phyloP scores from a whole-genome alignment of 1,140 invertebrate genomes.

The Macrobrachium nipponense region DNA sequence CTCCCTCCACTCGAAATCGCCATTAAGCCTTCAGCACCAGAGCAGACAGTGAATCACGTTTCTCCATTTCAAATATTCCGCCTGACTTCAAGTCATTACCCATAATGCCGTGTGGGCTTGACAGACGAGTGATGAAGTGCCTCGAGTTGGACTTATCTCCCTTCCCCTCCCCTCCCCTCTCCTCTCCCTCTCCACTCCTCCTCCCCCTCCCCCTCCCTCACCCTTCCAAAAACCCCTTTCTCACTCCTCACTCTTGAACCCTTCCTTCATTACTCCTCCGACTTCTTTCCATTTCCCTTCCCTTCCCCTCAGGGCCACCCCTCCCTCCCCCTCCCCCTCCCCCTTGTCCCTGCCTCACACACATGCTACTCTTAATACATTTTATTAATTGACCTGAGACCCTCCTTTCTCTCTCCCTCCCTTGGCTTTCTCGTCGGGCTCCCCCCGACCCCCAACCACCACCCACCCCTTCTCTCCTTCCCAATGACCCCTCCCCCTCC shows the following conservation, averaged over 20 bases:
- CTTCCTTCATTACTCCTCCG: not conserved
- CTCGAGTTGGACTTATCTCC: not conserved
- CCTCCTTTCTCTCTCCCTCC: conserved; percentile 3
- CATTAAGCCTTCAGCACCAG: conserved; percentile 24
- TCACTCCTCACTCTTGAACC: not conserved
- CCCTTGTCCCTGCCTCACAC: not conserved
- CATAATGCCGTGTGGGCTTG: conserved; percentile 55
- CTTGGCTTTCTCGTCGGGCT: not conserved
- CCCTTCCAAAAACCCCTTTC: not conserved
- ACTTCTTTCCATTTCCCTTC: not conserved
- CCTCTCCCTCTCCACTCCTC: not conserved
- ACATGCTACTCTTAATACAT: no score
- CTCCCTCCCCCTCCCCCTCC: not conserved
- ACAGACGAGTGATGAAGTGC: conserved; percentile 55
- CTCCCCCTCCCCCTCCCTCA: not conserved
- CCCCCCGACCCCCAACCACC: no score
- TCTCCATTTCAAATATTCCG: conserved; percentile 58
- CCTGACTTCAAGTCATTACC: conserved; percentile 57
- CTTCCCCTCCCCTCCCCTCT: not conserved
- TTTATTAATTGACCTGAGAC: no score
- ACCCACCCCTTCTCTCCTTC: not conserved
- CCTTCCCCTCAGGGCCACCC: not conserved
- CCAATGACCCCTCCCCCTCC: not conserved
- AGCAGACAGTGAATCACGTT: conserved; percentile 56
- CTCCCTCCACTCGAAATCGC: not conserved